Evolutionary conservation across 2,888 invertebrate genomes (phyloP).

Genomic region (Odontocolon sp.): DNA sequence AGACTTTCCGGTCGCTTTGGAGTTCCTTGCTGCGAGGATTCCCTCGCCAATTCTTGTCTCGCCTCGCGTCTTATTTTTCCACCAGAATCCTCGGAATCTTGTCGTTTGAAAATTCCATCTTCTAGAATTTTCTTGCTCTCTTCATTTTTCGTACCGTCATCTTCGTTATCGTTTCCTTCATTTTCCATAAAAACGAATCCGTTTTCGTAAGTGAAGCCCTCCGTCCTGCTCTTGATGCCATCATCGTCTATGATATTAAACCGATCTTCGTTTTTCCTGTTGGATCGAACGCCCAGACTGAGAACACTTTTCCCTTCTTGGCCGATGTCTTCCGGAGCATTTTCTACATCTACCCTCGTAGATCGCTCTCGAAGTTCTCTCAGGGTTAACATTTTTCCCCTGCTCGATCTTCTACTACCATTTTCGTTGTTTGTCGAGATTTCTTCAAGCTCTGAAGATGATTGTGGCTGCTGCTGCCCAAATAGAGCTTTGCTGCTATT

Average conservation of each 20-base stretch:
- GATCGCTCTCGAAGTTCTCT: background rate
- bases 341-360: background rate
- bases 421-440: background rate
- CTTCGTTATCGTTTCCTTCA: constrained; percentile 40
- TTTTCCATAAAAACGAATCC: background rate
- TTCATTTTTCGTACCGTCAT: background rate
- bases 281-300: background rate
- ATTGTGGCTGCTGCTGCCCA: constrained; percentile 1
- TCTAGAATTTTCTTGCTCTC: constrained; percentile 34
- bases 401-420: background rate
- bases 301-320: background rate
- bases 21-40: constrained; percentile 53
- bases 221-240: background rate
- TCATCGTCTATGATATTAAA: background rate
- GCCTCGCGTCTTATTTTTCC: constrained; percentile 71
- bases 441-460: background rate
- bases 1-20: constrained; percentile 67
- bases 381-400: background rate
- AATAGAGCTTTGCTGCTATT: constrained; percentile 41
- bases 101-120: constrained; percentile 28
- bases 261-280: background rate
- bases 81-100: constrained; percentile 24
- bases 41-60: constrained; percentile 45
- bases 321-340: background rate
- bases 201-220: background rate